Evolutionary conservation across 2,888 invertebrate genomes (phyloP).

Genomic region (Conistra vaccinii): DNA sequence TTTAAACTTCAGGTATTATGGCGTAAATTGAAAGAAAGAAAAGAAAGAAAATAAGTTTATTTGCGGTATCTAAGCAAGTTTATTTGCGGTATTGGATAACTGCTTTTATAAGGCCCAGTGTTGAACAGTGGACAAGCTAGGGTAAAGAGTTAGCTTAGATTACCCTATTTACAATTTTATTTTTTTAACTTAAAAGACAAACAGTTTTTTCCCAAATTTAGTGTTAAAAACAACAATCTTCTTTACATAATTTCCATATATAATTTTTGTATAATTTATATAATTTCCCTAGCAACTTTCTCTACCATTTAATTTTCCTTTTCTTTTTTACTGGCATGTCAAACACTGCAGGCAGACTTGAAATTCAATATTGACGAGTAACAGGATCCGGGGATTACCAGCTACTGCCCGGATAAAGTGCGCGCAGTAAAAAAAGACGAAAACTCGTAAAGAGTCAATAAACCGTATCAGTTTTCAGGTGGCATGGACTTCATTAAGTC

Average conservation of each 20-base stretch:
- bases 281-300: conserved; percentile 31
- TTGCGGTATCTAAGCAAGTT: too few species aligned
- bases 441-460: conserved; percentile 35
- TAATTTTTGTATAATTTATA: too few species aligned
- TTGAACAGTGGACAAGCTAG: not conserved
- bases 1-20: not conserved
- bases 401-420: conserved; percentile 62
- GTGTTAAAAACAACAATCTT: not conserved
- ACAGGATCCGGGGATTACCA: conserved; percentile 73
- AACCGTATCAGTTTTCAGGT: conserved; percentile 55
- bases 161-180: not conserved
- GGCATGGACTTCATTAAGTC: conserved; percentile 26
- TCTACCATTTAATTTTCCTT: conserved; percentile 7
- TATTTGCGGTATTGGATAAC: too few species aligned
- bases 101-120: not conserved
- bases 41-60: too few species aligned
- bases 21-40: too few species aligned
- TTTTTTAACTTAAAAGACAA: not conserved
- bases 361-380: conserved; percentile 74
- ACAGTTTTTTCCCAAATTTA: not conserved
- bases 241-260: not conserved
- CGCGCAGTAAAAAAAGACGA: conserved; percentile 51
- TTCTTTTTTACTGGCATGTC: conserved; percentile 41
- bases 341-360: conserved; percentile 45
- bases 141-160: not conserved